These are phyloP conservation scores for Bombus confusus DNA, from an alignment of 1,140 invertebrate genomes.

Conservation along the genomic window DNA sequence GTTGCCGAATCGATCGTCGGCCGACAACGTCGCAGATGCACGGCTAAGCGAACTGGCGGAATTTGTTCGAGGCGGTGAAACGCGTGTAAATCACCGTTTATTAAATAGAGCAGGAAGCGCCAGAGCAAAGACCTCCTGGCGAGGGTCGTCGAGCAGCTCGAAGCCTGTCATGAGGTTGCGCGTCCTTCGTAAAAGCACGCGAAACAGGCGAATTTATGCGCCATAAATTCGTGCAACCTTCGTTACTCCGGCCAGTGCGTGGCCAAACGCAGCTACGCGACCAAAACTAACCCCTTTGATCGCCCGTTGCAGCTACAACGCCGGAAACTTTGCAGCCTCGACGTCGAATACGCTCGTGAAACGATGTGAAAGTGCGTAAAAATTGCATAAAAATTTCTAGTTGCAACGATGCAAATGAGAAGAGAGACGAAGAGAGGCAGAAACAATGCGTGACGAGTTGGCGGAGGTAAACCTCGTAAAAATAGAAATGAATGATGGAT, in stretches of 20 bases:
- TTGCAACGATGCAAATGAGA: not conserved
- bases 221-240: conserved; percentile 78
- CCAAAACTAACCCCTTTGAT: conserved; percentile 19
- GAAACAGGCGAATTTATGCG: conserved; percentile 76
- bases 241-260: conserved; percentile 64
- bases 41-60: not conserved
- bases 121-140: conserved; percentile 26
- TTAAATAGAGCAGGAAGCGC: conserved; percentile 69
- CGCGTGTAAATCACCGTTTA: conserved; percentile 70
- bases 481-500: not conserved
- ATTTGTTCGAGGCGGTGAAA: conserved; percentile 55
- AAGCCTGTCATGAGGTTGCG: conserved; percentile 69
- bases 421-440: not conserved
- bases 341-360: not conserved
- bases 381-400: conserved; percentile 1
- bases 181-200: conserved; percentile 74
- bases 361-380: not conserved
- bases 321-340: not conserved
- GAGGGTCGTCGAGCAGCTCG: conserved; percentile 36
- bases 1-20: not conserved
- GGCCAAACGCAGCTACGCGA: conserved; percentile 55
- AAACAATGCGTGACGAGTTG: not conserved
- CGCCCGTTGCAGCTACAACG: not conserved
- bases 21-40: conserved; percentile 1
- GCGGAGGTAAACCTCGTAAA: not conserved